Evolutionary conservation across 2,113 vertebrate genomes (phyloP).

Genomic region (Sturnus vulgaris): DNA sequence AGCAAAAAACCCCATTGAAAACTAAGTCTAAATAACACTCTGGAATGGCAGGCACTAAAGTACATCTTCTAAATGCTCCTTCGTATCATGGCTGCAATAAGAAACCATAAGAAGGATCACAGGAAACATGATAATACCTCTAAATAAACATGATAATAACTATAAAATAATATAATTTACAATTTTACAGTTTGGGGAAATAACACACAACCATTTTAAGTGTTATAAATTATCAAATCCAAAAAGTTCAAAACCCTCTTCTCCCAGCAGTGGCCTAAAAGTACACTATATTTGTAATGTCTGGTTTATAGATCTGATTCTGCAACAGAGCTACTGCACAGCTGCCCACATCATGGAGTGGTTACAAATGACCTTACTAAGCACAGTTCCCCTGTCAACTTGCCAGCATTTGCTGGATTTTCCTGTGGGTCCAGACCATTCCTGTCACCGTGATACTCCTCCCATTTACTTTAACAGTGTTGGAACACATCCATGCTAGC

Average conservation of each 20-base stretch:
- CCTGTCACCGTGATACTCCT: background rate
- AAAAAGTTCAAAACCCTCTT: background rate
- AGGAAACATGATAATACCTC: background rate
- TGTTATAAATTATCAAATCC: background rate
- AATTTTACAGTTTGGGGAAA: background rate
- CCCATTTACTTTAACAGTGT: background rate
- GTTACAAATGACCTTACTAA: background rate
- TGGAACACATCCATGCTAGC: background rate
- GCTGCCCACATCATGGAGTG: background rate
- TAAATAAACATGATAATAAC: background rate
- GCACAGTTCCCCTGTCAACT: background rate
- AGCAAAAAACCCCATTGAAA: background rate
- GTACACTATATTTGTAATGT: background rate
- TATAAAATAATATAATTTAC: background rate
- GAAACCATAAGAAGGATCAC: background rate
- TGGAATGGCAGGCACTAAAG: background rate
- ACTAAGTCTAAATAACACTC: background rate
- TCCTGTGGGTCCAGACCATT: background rate
- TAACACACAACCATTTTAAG: background rate
- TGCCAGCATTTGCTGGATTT: background rate
- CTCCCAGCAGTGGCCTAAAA: background rate
- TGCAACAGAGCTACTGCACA: background rate
- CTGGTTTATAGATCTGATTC: conserved; percentile 1
- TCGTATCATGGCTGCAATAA: background rate
- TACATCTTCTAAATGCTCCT: background rate